These are phyloP conservation scores for Syrmaticus mikado DNA, from an alignment of 2,113 vertebrate genomes.

Conservation along the genomic window DNA sequence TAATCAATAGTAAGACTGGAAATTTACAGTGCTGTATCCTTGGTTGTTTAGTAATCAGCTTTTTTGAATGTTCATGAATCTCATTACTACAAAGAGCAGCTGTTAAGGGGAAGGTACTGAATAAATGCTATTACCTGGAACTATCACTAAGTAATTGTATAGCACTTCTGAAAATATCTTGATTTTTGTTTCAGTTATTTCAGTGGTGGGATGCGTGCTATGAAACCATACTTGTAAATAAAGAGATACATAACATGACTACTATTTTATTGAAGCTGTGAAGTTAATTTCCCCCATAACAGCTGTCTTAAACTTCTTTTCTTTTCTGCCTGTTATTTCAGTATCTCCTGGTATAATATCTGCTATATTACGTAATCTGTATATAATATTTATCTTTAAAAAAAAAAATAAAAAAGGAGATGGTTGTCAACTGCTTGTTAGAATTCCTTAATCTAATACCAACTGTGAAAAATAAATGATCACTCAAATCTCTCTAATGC, in stretches of 20 bases:
- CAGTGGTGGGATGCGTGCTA: not conserved
- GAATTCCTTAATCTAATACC: not conserved
- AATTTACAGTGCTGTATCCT: not conserved
- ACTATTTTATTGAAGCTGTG: slow-evolving; percentile 15
- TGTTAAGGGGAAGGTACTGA: slow-evolving; percentile 26
- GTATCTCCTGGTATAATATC: not conserved
- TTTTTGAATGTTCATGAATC: slow-evolving; percentile 42
- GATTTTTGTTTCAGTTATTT: slow-evolving; percentile 14
- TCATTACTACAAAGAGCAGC: slow-evolving; percentile 25
- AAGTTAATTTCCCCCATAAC: not conserved
- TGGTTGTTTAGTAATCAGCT: slow-evolving; percentile 47
- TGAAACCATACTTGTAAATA: slow-evolving; percentile 45
- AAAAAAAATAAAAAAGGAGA: not conserved
- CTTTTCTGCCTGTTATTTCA: slow-evolving; percentile 29
- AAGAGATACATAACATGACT: slow-evolving; percentile 1
- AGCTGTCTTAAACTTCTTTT: not conserved
- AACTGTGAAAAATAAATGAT: not conserved
- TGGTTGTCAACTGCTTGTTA: not conserved
- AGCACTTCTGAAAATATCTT: slow-evolving; percentile 11
- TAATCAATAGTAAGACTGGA: not conserved
- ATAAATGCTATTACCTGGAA: not conserved
- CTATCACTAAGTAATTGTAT: not conserved
- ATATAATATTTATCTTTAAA: not conserved
- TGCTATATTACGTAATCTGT: not conserved
- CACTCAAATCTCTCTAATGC: not conserved